Base-by-base conservation (phyloP, 2,888 invertebrate genomes). In the Pachliopta kotzebuea region DNA sequence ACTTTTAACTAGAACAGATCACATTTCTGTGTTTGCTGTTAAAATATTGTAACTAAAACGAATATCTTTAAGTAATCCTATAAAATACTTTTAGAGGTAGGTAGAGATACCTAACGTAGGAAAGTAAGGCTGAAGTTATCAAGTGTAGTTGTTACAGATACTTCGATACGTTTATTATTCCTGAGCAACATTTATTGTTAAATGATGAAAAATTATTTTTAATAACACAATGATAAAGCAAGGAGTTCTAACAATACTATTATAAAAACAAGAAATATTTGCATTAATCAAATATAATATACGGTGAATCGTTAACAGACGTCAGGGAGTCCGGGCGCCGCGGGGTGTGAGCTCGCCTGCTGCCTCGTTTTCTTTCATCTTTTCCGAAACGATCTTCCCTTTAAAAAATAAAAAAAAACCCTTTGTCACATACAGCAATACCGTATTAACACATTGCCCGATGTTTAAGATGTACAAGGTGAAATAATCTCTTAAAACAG, bases 351-450 rank as follows among this genome's bases (percentile, higher is more conserved):
- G 74, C 79, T 72, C 75, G 73, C n/a, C n/a, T n/a, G n/a, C 74
- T 75, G 76, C 79, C 81, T 76, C 81, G 82, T 83, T 83, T 83
- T 83, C 87, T 87, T 89, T 89, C 70, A 85, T 84, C 80, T 81
- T 78, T 72, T 81, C 86, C 88, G 87, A 84, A 79, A 69, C 70
- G 69, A 74, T 70, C 67, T 68, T 69, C 69, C 68, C 59, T 37
- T 65, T 60, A 66, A 65, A 71, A 70, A 69, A 70, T 14, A 37
- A 37, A 45, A 45, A 77, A 79, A 78, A 77, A 71, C 64, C 62
- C 67, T 70, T 72, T 81, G 80, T 83, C 77, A 73, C 76, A 78
- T 79, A 79, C 73, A 75, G 69, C 69, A 71, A 71, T 70, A 69
- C 73, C 71, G 76, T 86, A 85, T 86, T 86, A 86, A 86, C 84